A percentile compares a stretch with the other conserved stretches of the same genome.
Evolutionary conservation across 2,888 invertebrate genomes (phyloP).

Genomic region (Drosophila atripex): DNA sequence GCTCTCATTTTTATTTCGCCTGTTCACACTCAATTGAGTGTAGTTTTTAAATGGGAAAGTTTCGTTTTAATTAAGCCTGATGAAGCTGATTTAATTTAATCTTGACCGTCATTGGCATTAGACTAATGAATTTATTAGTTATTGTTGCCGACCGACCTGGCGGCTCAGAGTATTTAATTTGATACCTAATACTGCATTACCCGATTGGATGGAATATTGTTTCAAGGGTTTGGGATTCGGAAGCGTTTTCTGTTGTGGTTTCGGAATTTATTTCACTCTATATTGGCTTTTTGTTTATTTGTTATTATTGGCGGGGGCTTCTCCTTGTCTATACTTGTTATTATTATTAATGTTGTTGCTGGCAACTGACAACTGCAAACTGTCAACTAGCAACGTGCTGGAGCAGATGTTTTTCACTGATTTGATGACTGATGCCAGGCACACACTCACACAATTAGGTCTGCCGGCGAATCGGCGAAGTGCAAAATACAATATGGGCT

Average conservation of each 20-base stretch:
- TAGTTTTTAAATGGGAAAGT: constrained; percentile 69
- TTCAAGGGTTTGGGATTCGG: constrained; percentile 6
- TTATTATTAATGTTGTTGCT: constrained; percentile 9
- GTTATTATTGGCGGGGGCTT: constrained; percentile 4
- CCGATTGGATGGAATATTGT: constrained; percentile 9
- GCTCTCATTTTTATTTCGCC: constrained; percentile 34
- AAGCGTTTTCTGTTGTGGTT: constrained; percentile 15
- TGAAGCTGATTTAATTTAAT: constrained; percentile 79
- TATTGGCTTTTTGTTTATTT: constrained; percentile 4
- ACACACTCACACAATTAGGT: constrained; percentile 21
- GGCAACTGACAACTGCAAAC: constrained; percentile 13
- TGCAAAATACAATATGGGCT: neutral
- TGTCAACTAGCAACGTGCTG: constrained; percentile 58
- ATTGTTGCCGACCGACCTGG: constrained; percentile 10
- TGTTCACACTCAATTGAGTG: constrained; percentile 72
- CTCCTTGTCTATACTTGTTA: constrained; percentile 2
- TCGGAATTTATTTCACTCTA: constrained; percentile 19
- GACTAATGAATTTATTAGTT: constrained; percentile 74
- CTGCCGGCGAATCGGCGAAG: constrained; percentile 6
- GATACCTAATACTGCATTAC: constrained; percentile 24
- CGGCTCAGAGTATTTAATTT: constrained; percentile 4
- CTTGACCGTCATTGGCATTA: constrained; percentile 56
- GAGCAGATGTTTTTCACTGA: constrained; percentile 51
- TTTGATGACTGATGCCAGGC: constrained; percentile 13
- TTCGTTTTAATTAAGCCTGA: constrained; percentile 74